phyloP scores from a whole-genome alignment of 64 coral and sea anemone species.

The Cladopsammia gracilis region DNA sequence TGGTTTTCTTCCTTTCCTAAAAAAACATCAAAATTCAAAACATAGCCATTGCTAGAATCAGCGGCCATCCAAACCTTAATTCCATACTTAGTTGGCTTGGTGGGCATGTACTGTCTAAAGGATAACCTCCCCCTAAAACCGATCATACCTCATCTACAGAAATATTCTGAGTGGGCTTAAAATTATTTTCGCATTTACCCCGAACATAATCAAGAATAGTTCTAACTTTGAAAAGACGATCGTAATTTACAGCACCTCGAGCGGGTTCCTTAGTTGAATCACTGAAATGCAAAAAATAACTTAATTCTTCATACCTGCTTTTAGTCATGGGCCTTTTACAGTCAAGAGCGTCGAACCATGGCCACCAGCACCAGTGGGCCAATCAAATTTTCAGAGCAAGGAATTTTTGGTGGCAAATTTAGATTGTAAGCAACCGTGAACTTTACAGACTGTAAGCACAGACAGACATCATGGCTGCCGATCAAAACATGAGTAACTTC shows the following conservation, averaged over 20 bases:
- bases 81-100: conserved; percentile 69
- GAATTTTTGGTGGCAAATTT: conserved; percentile 3
- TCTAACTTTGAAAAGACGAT: not conserved
- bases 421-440: not conserved
- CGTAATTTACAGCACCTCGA: not conserved
- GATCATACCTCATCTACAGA: conserved; percentile 29
- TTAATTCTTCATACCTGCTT: not conserved
- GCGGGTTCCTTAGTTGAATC: not conserved
- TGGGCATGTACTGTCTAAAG: conserved; percentile 73
- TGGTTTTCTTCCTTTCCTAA: too few species aligned
- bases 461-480: too few species aligned
- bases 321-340: not conserved
- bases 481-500: not conserved
- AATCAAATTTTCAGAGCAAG: not conserved
- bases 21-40: conserved; percentile 36
- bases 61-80: conserved; percentile 72
- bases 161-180: not conserved
- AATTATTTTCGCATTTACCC: not conserved
- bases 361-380: too few species aligned
- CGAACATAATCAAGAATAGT: not conserved
- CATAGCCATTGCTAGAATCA: conserved; percentile 60
- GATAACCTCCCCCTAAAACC: conserved; percentile 52
- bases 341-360: too few species aligned
- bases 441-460: too few species aligned
- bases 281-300: conserved; percentile 1